phyloP scores from a whole-genome alignment of 2,113 vertebrate species.

The Crotophaga sulcirostris region DNA sequence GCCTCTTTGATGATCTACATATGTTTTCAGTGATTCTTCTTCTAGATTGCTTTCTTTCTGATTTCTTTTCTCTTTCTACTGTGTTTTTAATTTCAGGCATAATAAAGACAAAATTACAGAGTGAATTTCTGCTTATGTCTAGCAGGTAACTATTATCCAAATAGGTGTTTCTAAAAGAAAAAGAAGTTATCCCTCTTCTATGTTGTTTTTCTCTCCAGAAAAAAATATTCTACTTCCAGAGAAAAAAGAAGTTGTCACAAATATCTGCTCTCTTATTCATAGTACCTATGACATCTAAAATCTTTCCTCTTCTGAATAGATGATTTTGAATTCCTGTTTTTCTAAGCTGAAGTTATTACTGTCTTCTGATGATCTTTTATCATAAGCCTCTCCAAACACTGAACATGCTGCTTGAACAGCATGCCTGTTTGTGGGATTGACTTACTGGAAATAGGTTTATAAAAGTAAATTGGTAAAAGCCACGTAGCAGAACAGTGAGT shows the following conservation, averaged over 20 bases:
- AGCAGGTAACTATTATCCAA: not conserved
- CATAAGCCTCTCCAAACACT: not conserved
- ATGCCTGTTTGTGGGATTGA: not conserved
- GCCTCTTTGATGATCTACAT: not conserved
- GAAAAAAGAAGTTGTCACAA: slow-evolving; percentile 21
- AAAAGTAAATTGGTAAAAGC: not conserved
- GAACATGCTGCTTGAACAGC: not conserved
- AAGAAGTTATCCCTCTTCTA: not conserved
- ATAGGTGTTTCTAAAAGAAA: not conserved
- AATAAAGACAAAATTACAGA: slow-evolving; percentile 28
- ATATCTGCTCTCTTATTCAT: not conserved
- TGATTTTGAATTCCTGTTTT: slow-evolving; percentile 33
- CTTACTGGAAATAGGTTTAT: not conserved
- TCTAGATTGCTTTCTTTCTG: not conserved
- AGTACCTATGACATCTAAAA: slow-evolving; percentile 15
- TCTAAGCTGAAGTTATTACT: slow-evolving; percentile 4
- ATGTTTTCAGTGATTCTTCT: slow-evolving; percentile 18
- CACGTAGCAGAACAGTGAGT: not conserved
- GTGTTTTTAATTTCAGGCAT: not conserved
- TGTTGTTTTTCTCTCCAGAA: slow-evolving; percentile 1
- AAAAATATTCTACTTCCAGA: not conserved
- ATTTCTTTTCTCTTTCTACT: not conserved
- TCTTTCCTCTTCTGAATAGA: not conserved
- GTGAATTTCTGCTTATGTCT: not conserved
- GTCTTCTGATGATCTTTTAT: slow-evolving; percentile 18